Evolutionary conservation across 2,888 invertebrate species (phyloP).

Genomic region (Alcis repandata): DNA sequence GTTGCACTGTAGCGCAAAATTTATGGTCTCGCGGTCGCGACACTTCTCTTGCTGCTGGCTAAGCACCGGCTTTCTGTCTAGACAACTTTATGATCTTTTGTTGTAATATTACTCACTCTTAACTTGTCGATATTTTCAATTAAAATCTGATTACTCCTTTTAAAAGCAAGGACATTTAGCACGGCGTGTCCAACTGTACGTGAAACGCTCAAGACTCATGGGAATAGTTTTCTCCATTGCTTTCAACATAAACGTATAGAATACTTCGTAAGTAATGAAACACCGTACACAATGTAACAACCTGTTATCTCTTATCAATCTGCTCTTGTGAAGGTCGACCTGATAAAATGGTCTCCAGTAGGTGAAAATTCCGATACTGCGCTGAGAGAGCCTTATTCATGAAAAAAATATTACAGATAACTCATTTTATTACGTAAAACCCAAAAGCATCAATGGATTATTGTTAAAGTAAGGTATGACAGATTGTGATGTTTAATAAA

Average conservation of each 20-base stretch:
- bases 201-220: neutral
- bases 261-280: conserved; percentile 10
- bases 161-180: neutral
- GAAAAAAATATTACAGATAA: conserved; percentile 11
- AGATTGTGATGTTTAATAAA: neutral
- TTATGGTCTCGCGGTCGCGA: conserved; percentile 52
- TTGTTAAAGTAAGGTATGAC: neutral
- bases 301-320: conserved; percentile 84
- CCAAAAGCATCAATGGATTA: neutral
- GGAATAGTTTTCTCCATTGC: neutral
- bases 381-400: conserved; percentile 18
- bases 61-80: conserved; percentile 44
- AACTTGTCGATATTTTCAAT: conserved; percentile 5
- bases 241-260: conserved; percentile 19
- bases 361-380: conserved; percentile 36
- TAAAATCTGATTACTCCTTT: neutral
- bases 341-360: conserved; percentile 68
- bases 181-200: neutral
- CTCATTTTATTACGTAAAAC: neutral
- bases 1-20: conserved; percentile 68
- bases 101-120: conserved; percentile 12
- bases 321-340: conserved; percentile 81
- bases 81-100: conserved; percentile 47
- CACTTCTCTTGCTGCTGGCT: conserved; percentile 40
- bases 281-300: conserved; percentile 47